These are phyloP conservation scores for Pristionchus exspectatus DNA, from an alignment of 2,888 invertebrate species.

Conservation along the genomic window DNA sequence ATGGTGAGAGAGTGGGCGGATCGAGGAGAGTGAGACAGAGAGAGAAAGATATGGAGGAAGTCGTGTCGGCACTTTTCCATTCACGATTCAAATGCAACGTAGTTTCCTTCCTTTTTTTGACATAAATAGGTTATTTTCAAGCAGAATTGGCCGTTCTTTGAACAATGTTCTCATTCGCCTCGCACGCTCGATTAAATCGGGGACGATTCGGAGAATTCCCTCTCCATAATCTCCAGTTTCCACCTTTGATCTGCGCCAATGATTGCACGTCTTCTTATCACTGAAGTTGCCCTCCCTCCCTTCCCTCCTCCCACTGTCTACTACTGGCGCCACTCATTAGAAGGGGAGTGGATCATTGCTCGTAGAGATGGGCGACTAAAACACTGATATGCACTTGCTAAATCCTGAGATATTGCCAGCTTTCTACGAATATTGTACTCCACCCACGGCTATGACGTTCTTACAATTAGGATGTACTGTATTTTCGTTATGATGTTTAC, in stretches of 20 bases:
- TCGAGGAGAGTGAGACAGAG: neutral
- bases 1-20: neutral
- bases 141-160: neutral
- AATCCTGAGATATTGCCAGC: neutral
- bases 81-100: neutral
- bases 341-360: neutral
- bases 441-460: no score
- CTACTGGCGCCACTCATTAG: neutral
- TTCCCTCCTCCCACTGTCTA: conserved; percentile 6
- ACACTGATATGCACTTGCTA: no score
- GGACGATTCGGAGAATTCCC: neutral
- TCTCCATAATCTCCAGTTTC: neutral
- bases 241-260: neutral
- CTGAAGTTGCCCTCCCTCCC: neutral
- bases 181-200: neutral
- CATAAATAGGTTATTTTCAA: neutral
- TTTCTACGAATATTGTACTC: neutral
- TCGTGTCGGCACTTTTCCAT: neutral
- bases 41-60: neutral
- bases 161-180: neutral
- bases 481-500: neutral
- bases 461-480: neutral
- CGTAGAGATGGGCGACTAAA: no score
- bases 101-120: no score
- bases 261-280: conserved; percentile 19